Evolutionary conservation across 2,888 invertebrate genomes (phyloP).

Genomic region (Mycogona germanica): DNA sequence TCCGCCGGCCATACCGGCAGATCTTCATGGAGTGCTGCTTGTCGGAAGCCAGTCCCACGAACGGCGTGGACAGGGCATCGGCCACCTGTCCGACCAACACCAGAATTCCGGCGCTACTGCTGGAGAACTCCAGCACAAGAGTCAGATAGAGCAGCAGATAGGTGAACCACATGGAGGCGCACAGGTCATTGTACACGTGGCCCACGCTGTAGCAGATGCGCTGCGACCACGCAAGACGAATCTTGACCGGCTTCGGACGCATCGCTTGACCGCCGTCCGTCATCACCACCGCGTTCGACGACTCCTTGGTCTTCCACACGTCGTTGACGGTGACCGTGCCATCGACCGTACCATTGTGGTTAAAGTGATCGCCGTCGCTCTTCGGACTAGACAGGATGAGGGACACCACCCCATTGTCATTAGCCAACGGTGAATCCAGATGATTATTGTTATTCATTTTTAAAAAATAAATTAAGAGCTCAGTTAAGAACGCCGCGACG

Average conservation of each 20-base stretch:
- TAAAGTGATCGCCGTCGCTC: too few species aligned
- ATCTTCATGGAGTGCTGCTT: constrained; percentile 22
- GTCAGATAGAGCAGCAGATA: constrained; percentile 74
- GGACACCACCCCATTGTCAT: too few species aligned
- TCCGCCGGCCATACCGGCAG: constrained; percentile 35
- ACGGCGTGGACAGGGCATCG: constrained; percentile 39
- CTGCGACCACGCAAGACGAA: constrained; percentile 4
- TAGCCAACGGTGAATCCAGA: too few species aligned
- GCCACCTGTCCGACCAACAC: constrained; percentile 27
- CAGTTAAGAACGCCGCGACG: too few species aligned
- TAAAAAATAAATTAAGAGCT: too few species aligned
- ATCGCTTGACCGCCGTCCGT: not conserved
- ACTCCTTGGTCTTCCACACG: not conserved
- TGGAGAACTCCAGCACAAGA: constrained; percentile 37
- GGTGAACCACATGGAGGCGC: constrained; percentile 89
- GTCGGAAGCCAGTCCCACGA: constrained; percentile 40
- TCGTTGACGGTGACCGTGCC: too few species aligned
- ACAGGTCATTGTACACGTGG: constrained; percentile 81
- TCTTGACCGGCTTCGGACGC: not conserved
- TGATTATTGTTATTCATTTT: too few species aligned
- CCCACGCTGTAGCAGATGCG: constrained; percentile 55
- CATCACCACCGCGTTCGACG: not conserved
- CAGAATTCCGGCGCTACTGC: not conserved
- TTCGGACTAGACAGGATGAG: too few species aligned
- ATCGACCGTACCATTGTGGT: too few species aligned